phyloP scores from a whole-genome alignment of 2,113 vertebrate genomes.

The Furnarius figulus region DNA sequence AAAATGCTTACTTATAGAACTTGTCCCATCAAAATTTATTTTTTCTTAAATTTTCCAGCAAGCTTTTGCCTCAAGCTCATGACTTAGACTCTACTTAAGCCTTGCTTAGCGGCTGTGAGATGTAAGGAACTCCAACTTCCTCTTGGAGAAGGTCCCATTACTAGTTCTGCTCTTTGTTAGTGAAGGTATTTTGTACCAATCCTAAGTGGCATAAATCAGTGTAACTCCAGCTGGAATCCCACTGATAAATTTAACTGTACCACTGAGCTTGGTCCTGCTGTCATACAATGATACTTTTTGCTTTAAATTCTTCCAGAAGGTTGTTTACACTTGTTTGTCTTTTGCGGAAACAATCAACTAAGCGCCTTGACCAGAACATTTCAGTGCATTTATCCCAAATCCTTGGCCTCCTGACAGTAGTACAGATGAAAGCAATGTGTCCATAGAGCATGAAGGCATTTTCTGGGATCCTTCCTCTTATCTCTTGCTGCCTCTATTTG shows the following conservation, averaged over 20 bases:
- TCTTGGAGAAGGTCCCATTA: background rate
- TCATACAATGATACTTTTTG: background rate
- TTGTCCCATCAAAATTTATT: background rate
- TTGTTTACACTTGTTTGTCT: slow-evolving; percentile 1
- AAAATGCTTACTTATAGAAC: background rate
- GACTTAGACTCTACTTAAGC: background rate
- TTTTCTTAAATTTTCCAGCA: background rate
- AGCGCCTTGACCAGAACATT: background rate
- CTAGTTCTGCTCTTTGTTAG: background rate
- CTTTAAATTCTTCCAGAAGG: slow-evolving; percentile 11
- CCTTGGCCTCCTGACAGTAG: background rate
- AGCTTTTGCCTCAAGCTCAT: background rate
- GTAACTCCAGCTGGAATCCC: background rate
- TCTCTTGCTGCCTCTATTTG: background rate
- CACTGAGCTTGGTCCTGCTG: background rate
- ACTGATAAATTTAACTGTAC: background rate
- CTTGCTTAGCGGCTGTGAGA: background rate
- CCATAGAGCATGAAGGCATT: background rate
- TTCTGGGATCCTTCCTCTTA: background rate
- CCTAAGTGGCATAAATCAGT: background rate
- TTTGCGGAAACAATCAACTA: background rate
- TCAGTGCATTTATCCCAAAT: slow-evolving; percentile 7
- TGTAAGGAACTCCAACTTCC: background rate
- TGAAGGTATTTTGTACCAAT: background rate
- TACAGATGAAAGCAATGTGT: background rate